Evolutionary conservation across 1,140 invertebrate species (phyloP).

Genomic region (Trissolcus basalis): DNA sequence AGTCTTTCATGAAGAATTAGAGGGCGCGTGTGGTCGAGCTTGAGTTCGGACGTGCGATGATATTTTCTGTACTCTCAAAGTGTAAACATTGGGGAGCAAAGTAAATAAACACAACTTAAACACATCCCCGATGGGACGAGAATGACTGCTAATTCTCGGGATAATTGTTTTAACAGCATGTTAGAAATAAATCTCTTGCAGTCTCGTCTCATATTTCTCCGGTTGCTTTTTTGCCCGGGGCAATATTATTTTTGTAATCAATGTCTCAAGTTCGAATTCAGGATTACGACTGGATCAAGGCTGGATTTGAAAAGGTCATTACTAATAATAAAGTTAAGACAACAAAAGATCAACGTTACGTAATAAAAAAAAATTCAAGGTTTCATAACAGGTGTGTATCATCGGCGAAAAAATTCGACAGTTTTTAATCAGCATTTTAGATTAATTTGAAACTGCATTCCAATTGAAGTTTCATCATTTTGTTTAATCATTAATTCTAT

Average conservation of each 20-base stretch:
- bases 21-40: slow-evolving; percentile 14
- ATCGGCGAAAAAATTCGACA: slow-evolving; percentile 35
- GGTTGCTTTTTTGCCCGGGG: slow-evolving; percentile 4
- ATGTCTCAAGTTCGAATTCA: slow-evolving; percentile 10
- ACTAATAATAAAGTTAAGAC: background rate
- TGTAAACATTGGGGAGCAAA: slow-evolving; percentile 36
- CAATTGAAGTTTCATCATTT: too few relatives aligned
- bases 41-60: slow-evolving; percentile 6
- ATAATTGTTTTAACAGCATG: slow-evolving; percentile 45
- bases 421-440: background rate
- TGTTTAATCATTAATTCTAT: background rate
- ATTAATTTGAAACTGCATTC: too few relatives aligned
- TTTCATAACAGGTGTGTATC: too few relatives aligned
- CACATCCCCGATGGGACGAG: slow-evolving; percentile 19
- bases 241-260: slow-evolving; percentile 38
- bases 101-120: slow-evolving; percentile 42
- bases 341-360: background rate
- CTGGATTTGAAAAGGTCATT: background rate
- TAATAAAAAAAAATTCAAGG: too few relatives aligned
- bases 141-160: slow-evolving; percentile 33
- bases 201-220: slow-evolving; percentile 19
- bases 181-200: slow-evolving; percentile 32
- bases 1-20: slow-evolving; percentile 63
- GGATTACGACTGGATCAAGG: background rate
- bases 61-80: slow-evolving; percentile 37